Base-by-base conservation (phyloP, 2,888 invertebrate genomes). In the Bellardia bayeri region DNA sequence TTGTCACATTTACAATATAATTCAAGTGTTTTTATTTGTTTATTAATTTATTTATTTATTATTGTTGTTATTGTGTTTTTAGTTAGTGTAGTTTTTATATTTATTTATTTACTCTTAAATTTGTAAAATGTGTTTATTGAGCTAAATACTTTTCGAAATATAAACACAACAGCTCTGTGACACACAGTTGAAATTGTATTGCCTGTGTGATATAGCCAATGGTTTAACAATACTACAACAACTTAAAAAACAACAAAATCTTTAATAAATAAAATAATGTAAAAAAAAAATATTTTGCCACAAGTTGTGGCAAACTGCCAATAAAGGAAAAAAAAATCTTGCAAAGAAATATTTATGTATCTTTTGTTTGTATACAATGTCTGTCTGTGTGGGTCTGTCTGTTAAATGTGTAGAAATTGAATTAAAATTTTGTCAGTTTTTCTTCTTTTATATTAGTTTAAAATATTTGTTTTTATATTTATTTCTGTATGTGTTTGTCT, bases 91-190 rank as follows among this genome's bases (percentile, higher is more conserved):
- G 37, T 63, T 0, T 37, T 33, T 23, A 16, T 64, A 54, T 81
- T 51, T 82, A 64, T 81, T 81, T 81, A 56, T 64, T 69, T 83
- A 45, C 33, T 61, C 71, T 63, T 71, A 76, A 76, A 76, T 76
- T 56, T 74, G 9, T 56, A n/a, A 64, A 83, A 78, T 71, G 56
- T 78, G 56, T 83, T 78, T 83, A 63, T 56, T 83, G 63, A 90
- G 91, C 89, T 91, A 91, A 91, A 91, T 90, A 91, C 90, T 91
- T 91, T 91, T 91, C 66, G 75, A 89, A 83, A 89, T 89, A 90
- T 90, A 86, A 90, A 91, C 88, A 89, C 23, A 79, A 76, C 23
- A 64, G 9, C 16, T 6, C 11, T 23, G 8, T 63, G 3, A 49
- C 63, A 11, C 49, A 13, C 2, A 63, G 11, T 37, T 11, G 11